These are phyloP conservation scores for Scarus forsteni DNA, from an alignment of 2,797 vertebrate genomes.

Conservation along the genomic window DNA sequence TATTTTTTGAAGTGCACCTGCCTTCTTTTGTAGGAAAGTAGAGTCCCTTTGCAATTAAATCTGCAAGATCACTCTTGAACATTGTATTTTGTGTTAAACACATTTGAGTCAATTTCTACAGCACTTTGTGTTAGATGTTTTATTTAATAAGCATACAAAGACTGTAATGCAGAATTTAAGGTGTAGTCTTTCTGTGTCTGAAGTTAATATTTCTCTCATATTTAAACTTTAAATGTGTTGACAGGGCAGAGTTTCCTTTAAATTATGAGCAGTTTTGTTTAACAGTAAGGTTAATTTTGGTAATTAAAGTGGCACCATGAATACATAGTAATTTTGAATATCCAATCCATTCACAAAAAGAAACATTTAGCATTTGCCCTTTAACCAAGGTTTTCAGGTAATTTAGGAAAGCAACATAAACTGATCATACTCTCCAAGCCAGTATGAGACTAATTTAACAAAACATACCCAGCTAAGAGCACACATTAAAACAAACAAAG, in stretches of 20 bases:
- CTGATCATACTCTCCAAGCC: not conserved
- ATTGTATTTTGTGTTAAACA: slow-evolving; percentile 15
- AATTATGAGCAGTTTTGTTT: no score
- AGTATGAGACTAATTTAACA: not conserved
- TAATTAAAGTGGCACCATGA: no score
- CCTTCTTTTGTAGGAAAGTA: slow-evolving; percentile 27
- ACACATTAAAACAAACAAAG: not conserved
- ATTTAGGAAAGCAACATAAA: not conserved
- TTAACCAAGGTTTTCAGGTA: not conserved
- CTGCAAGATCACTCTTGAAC: slow-evolving; percentile 13
- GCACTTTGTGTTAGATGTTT: slow-evolving; percentile 18
- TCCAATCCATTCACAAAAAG: no score
- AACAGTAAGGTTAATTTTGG: no score
- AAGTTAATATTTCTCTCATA: no score
- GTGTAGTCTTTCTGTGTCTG: not conserved
- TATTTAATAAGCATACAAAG: slow-evolving; percentile 25
- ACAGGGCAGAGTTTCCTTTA: no score
- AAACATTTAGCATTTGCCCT: no score
- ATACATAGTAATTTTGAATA: not conserved
- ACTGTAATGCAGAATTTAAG: slow-evolving; percentile 12
- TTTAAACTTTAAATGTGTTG: no score
- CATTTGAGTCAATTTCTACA: slow-evolving; percentile 55
- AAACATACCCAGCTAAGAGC: no score
- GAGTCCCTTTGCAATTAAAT: slow-evolving; percentile 2
- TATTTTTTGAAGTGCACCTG: slow-evolving; percentile 17